These are phyloP conservation scores for Phthorimaea operculella DNA, from an alignment of 1,140 invertebrate genomes.

Conservation along the genomic window DNA sequence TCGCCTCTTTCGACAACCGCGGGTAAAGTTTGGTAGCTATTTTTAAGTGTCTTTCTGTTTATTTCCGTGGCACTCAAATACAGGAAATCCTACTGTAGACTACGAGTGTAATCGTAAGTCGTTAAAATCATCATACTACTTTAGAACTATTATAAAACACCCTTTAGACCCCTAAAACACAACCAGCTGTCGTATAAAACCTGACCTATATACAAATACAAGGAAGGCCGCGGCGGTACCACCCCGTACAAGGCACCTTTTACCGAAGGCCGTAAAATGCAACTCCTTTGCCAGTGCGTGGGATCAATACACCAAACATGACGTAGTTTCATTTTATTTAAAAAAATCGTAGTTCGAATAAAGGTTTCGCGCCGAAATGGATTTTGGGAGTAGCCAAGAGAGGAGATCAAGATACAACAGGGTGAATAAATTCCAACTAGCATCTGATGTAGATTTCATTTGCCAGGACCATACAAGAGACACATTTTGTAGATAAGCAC, in stretches of 20 bases:
- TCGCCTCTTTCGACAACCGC: too few relatives aligned
- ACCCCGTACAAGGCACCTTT: background rate
- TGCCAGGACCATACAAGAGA: too few relatives aligned
- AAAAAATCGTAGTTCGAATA: background rate
- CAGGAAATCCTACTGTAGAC: too few relatives aligned
- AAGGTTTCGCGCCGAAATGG: constrained; percentile 22
- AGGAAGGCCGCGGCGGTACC: constrained; percentile 29
- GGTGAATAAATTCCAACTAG: constrained; percentile 25
- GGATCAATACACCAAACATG: constrained; percentile 31
- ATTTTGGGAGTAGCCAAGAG: constrained; percentile 47
- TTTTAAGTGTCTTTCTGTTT: too few relatives aligned
- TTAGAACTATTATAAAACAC: too few relatives aligned
- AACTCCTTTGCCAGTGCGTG: constrained; percentile 25
- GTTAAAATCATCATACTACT: too few relatives aligned
- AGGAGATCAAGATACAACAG: constrained; percentile 51
- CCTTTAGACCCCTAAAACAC: background rate
- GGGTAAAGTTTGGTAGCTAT: too few relatives aligned
- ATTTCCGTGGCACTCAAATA: too few relatives aligned
- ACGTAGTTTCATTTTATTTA: constrained; percentile 13
- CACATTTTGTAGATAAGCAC: too few relatives aligned
- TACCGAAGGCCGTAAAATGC: constrained; percentile 18
- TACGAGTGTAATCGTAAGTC: too few relatives aligned
- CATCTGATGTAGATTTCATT: too few relatives aligned
- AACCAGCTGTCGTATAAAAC: constrained; percentile 11
- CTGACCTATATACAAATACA: constrained; percentile 40